A percentile compares a stretch with the other conserved stretches of the same genome.
These are phyloP conservation scores for Accipiter cooperii DNA, from an alignment of 2,113 vertebrate genomes.

Conservation along the genomic window DNA sequence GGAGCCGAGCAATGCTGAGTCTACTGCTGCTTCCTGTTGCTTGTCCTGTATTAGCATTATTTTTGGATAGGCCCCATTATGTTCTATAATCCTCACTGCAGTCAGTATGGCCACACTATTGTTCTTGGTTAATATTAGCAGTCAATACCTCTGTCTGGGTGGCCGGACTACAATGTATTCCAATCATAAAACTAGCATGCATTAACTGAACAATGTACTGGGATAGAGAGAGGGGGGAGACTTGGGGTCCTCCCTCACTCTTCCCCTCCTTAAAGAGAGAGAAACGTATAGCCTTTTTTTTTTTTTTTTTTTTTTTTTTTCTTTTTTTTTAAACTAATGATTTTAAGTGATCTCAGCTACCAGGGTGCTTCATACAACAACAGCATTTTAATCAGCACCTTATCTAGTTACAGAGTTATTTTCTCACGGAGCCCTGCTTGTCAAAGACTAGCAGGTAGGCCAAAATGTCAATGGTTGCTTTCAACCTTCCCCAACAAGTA, in stretches of 20 bases:
- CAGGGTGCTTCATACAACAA: conserved; percentile 6
- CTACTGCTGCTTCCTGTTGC: conserved; percentile 90
- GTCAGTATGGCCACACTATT: conserved; percentile 84
- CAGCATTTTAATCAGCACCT: conserved; percentile 16
- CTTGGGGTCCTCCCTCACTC: neutral
- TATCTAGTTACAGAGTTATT: conserved; percentile 61
- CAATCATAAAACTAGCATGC: conserved; percentile 53
- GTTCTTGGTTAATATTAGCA: conserved; percentile 84
- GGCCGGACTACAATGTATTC: conserved; percentile 72
- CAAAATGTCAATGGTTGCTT: conserved; percentile 66
- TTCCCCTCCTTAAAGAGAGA: neutral
- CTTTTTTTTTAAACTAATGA: neutral
- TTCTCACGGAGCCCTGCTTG: conserved; percentile 68
- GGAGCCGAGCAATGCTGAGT: conserved; percentile 86
- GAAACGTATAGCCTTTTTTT: neutral
- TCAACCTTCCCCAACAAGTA: conserved; percentile 61
- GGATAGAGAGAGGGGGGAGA: neutral
- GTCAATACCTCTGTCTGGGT: conserved; percentile 79
- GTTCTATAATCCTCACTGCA: conserved; percentile 91
- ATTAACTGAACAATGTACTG: conserved; percentile 27
- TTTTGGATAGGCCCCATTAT: conserved; percentile 89
- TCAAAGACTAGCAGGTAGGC: conserved; percentile 49
- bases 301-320: neutral
- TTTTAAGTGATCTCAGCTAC: conserved; percentile 31
- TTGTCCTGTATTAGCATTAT: conserved; percentile 86